Evolutionary conservation across 2,797 vertebrate species (phyloP), one percentile per base, ranked within the genome.

Genomic region (Zalophus californianus): DNA sequence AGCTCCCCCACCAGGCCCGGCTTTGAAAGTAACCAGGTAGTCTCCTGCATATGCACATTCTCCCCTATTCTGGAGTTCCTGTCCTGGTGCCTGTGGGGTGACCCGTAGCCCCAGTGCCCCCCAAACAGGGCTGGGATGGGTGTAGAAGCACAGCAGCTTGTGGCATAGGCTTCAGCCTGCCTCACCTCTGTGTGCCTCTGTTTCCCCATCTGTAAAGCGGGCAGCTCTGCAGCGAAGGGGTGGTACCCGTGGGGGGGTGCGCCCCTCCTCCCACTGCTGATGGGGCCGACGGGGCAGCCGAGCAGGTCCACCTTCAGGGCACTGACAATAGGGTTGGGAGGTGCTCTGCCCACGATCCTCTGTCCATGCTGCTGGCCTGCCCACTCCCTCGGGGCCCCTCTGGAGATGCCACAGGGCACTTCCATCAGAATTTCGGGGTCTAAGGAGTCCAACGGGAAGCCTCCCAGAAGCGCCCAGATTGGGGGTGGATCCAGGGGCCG

Each of bases 401-500:
- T 27, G 12, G 18, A 44, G 58, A n/a, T 14, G 12, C 32, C n/a
- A 44, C 3, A 3, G 62, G 44, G 9, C 32, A 38, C 23, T 15
- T 13, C 32, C 9, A 13, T 21, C 11, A 41, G n/a, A 8, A 48
- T 68, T 27, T 62, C 2, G 2, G 54, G 50, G 85, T 14, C 50
- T 68, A 1, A 10, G 60, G 4, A n/a, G 23, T 12, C 15, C 27
- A 1, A 23, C 4, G 5, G 5, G 68, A 14, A 41, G 9, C 48
- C 68, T 92, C 68, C 48, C 16, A 2, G 38, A 72, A 78, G 35
- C 25, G 56, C 21, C 9, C 15, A 52, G 73, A 21, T 13, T 16
- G n/a, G 2, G 21, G 29, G 44, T 5, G 35, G n/a, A 10, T 1
- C 1, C 0, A 32, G 41, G 0, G 3, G 23, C 32, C 1, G 6